These are phyloP conservation scores for Drosophila chauvacae DNA, from an alignment of 1,140 invertebrate species.

Conservation along the genomic window DNA sequence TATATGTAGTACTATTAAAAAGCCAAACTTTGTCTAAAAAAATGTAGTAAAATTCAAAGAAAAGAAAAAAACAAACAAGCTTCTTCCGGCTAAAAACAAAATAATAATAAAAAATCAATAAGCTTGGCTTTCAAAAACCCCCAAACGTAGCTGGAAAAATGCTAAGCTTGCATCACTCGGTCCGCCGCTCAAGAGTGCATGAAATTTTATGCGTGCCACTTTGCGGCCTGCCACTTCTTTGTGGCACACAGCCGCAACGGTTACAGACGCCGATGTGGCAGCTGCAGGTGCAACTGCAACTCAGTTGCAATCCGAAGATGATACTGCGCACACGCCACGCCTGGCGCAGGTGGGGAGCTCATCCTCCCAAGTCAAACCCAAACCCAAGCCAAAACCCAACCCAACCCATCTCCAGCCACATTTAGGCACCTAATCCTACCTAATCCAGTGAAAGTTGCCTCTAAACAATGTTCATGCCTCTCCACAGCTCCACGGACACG, in stretches of 20 bases:
- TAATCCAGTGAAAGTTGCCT: slow-evolving; percentile 25
- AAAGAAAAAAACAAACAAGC: accelerated
- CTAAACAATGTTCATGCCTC: background rate
- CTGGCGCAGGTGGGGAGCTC: slow-evolving; percentile 72
- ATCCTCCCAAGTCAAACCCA: background rate
- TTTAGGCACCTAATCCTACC: background rate
- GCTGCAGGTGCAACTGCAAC: slow-evolving; percentile 21
- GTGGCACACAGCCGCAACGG: slow-evolving; percentile 5
- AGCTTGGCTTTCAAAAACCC: background rate
- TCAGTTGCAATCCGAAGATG: slow-evolving; percentile 78
- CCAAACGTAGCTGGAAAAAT: background rate
- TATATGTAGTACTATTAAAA: background rate
- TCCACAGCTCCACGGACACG: slow-evolving; percentile 79
- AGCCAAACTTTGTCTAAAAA: background rate
- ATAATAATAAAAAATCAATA: background rate
- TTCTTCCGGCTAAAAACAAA: background rate
- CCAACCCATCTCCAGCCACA: background rate
- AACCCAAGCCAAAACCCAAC: background rate
- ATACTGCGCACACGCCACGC: slow-evolving; percentile 80
- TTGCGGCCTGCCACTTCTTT: slow-evolving; percentile 49
- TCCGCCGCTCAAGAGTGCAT: slow-evolving; percentile 74
- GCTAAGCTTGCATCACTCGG: background rate
- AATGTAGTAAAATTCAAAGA: background rate
- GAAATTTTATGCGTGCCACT: slow-evolving; percentile 82
- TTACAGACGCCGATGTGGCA: slow-evolving; percentile 3